Base-by-base conservation (phyloP, 2,888 invertebrate genomes). In the Tromatobia lineatoria region DNA sequence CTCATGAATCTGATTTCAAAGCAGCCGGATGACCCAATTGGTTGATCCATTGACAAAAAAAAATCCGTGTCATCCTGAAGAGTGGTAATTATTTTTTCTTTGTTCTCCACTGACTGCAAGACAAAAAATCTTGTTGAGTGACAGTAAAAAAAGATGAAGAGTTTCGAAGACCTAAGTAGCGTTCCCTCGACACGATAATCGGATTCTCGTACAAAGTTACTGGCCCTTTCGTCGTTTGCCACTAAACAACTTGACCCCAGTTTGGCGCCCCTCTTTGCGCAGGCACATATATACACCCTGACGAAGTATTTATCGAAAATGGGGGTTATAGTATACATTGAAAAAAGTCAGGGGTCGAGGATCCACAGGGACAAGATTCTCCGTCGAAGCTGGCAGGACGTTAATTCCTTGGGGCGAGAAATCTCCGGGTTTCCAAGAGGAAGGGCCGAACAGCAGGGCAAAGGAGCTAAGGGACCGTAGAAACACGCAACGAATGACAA, bases 361-460 rank as follows among this genome's bases (percentile, higher is more conserved):
- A 18, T n/a, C 64, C 20, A 34, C n/a, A 23, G n/a, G 47, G 57
- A 34, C 18, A 71, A 25, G 42, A 13, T 66, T 73, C 77, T 29
- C 20, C n/a, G 70, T 59, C 64, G 78, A 42, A 52, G 34, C 29
- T 47, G 67, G 54, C 18, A 61, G 61, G 59, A 61, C 25, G 42
- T 78, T 86, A 85, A 86, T 80, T 83, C 84, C 83, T 50, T 64
- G 80, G 82, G 74, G 64, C 64, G 88, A 87, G 85, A 88, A 89
- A 86, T 88, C 88, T 86, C 80, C 73, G 75, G 64, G 70, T 81
- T 73, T 61, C n/a, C 25, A 71, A 69, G 83, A 85, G 81, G 38
- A 38, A 38, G 34, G 29, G 29, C 29, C 29, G n/a, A n/a, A 29
- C 3, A 29, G 29, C 29, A 34, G n/a, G n/a, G 38, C 38, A 10